A percentile compares a stretch with the other conserved stretches of the same genome.
These are phyloP conservation scores for Meteorus colon DNA, from an alignment of 2,888 invertebrate genomes.

Conservation along the genomic window DNA sequence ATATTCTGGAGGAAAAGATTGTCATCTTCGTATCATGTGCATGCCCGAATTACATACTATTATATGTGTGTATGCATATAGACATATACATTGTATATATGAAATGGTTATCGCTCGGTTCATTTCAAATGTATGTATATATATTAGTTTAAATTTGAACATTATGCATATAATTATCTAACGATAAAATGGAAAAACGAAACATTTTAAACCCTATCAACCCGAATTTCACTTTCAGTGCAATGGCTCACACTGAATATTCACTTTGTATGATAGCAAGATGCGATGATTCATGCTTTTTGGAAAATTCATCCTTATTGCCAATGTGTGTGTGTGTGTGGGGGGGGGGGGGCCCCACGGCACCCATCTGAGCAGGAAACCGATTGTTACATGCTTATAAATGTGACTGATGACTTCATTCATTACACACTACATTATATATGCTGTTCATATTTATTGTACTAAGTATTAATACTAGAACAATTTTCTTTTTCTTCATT, in stretches of 20 bases:
- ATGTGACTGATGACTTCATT: neutral
- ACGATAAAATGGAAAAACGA: neutral
- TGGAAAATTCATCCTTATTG: neutral
- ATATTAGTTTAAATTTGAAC: neutral
- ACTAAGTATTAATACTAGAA: no score
- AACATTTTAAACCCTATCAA: neutral
- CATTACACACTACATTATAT: neutral
- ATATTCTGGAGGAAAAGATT: neutral
- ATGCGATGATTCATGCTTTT: neutral
- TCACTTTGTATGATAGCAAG: neutral
- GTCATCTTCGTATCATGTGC: neutral
- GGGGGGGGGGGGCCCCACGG: neutral
- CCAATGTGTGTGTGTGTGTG: no score
- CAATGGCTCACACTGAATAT: neutral
- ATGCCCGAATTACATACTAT: neutral
- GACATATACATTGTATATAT: neutral
- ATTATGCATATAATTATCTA: neutral
- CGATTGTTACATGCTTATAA: no score
- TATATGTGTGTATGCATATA: no score
- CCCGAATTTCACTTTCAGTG: neutral
- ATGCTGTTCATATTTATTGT: neutral
- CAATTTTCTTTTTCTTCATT: no score
- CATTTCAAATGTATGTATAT: no score
- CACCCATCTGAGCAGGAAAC: neutral
- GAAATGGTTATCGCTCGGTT: neutral